phyloP scores from a whole-genome alignment of 2,888 invertebrate genomes.

The Plebejus argus region DNA sequence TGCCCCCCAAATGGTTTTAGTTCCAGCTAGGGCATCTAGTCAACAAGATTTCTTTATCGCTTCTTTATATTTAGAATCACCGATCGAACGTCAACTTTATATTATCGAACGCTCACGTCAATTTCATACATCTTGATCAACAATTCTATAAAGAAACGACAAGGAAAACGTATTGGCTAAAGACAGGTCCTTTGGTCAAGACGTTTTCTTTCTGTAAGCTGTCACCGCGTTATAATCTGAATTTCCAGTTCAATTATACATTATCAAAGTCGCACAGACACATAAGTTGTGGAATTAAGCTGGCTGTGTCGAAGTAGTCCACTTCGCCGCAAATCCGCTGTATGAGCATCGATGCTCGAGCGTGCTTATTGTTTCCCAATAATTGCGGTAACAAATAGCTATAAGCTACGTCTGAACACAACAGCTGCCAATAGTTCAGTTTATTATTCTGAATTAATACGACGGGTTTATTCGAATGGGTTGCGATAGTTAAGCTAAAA shows the following conservation, averaged over 20 bases:
- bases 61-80: too few species aligned
- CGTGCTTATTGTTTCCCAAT: constrained; percentile 28
- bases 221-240: not conserved
- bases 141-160: too few species aligned
- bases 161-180: too few species aligned
- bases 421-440: not conserved
- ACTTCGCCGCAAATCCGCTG: constrained; percentile 6
- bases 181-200: too few species aligned
- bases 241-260: not conserved
- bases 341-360: not conserved
- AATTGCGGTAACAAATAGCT: not conserved
- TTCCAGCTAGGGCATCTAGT: too few species aligned
- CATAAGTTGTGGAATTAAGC: constrained; percentile 7
- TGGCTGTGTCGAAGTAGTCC: not conserved
- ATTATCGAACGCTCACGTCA: too few species aligned
- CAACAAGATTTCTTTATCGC: too few species aligned
- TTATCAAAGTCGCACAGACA: not conserved
- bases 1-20: too few species aligned
- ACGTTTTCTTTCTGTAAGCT: too few species aligned
- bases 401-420: constrained; percentile 8
- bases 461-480: not conserved
- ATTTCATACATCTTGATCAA: too few species aligned
- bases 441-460: constrained; percentile 5
- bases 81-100: too few species aligned
- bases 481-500: not conserved